Evolutionary conservation across 2,888 invertebrate species (phyloP), one percentile per base, ranked within the genome.

Genomic region (Metacarcinus magister): DNA sequence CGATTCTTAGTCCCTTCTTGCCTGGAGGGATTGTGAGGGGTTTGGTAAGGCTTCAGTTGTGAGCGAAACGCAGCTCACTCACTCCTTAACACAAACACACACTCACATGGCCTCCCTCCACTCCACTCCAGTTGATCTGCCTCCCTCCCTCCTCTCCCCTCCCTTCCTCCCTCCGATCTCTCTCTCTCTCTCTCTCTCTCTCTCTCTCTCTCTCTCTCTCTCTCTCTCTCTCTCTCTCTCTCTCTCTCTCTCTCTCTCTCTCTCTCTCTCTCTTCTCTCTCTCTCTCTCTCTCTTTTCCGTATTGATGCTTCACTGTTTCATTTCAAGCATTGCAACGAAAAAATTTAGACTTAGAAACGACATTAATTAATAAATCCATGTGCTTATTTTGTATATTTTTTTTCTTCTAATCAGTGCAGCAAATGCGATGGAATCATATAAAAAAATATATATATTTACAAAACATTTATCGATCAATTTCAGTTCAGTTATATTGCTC

Each of bases 51-150:
- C 93, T 93, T 93, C 93, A 8, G 91, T 91, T 91, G 91, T 91
- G 60, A 67, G 19, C 39, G 60, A n/a, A 43, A 32, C 13, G 60
- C 5, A 32, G 32, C 93, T 91, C 91, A 46, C 46, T 43, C 46
- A 82, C 91, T 91, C 91, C 93, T 48, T 93, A 93, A 93, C 39
- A 93, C 93, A 93, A 93, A 93, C 93, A 93, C 93, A 54, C 54
- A 91, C 91, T 46, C 54, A 60, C 93, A 60, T 23, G 93, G 82
- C 93, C 91, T 43, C 43, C 23, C n/a, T 23, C 23, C 82, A 5
- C 23, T 7, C 82, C 7, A 7, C 89, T 46, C 19, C 44, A 19
- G 28, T 13, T 46, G 28, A n/a, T 46, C 91, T 32, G 23, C 91
- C n/a, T 8, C 91, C 91, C 23, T n/a, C 91, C 16, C 23, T 43